A percentile compares a stretch with the other conserved stretches of the same genome.
Conservation (phyloP, 2,113 vertebrate species). For the Labeo catla region DNA sequence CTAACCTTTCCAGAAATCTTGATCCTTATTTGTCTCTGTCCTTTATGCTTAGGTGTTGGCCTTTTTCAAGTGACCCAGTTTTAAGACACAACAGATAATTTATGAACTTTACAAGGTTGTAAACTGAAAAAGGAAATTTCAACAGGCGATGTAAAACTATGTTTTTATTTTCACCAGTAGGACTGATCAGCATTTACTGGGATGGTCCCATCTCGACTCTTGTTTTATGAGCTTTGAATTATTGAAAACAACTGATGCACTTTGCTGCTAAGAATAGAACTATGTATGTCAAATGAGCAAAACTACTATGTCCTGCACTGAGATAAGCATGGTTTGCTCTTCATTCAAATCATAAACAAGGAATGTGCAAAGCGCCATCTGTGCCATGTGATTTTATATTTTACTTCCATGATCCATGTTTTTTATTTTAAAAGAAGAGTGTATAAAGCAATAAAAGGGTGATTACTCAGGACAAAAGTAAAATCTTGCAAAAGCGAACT, state of each 20-base stretch:
- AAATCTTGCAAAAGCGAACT: background rate
- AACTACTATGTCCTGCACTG: background rate
- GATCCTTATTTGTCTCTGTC: background rate
- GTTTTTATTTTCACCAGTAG: background rate
- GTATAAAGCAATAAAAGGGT: background rate
- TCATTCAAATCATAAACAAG: background rate
- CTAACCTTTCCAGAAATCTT: background rate
- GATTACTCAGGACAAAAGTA: background rate
- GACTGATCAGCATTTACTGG: background rate
- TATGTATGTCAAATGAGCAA: conserved; percentile 4
- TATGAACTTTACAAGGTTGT: background rate
- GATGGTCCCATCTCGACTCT: background rate
- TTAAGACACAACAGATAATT: background rate
- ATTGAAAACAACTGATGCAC: background rate
- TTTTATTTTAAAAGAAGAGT: background rate
- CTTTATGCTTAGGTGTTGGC: background rate
- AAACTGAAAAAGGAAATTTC: background rate
- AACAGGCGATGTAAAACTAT: background rate
- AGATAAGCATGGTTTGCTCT: background rate
- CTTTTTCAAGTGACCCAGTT: background rate
- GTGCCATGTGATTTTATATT: background rate
- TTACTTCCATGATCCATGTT: background rate
- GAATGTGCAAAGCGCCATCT: background rate
- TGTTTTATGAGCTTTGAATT: conserved; percentile 12
- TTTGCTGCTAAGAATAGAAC: conserved; percentile 21